Conservation (phyloP, 2,113 vertebrate species). For the Forbesichthys papilliferus region DNA sequence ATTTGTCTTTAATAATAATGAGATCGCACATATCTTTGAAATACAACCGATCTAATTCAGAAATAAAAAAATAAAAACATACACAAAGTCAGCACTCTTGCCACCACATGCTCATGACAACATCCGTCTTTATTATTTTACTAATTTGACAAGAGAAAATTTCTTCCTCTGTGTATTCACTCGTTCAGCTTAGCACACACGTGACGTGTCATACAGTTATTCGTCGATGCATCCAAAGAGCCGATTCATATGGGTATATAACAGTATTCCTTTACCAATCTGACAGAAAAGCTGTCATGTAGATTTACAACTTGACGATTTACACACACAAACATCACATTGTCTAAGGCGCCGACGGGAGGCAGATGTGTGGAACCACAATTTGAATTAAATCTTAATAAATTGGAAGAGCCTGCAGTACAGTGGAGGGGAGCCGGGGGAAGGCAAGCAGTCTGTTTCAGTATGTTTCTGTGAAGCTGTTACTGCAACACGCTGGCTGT, state of each 20-base stretch:
- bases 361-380: not conserved
- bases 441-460: conserved; percentile 14
- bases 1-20: not conserved
- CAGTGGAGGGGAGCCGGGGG: conserved; percentile 11
- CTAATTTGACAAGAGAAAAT: not conserved
- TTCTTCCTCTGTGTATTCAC: not conserved
- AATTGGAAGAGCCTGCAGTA: not conserved
- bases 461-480: conserved; percentile 35
- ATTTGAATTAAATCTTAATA: not conserved
- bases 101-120: too few relatives aligned
- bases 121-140: not conserved
- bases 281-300: not conserved
- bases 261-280: not conserved
- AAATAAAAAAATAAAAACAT: not conserved
- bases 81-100: too few relatives aligned
- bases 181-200: conserved; percentile 3
- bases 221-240: not conserved
- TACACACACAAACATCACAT: not conserved
- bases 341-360: not conserved
- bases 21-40: not conserved
- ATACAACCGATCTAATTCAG: not conserved
- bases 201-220: not conserved
- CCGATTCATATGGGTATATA: not conserved
- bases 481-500: conserved; percentile 37
- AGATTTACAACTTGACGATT: not conserved